phyloP scores from a whole-genome alignment of 23 tunicate species.

The Trididemnum miniatum region DNA sequence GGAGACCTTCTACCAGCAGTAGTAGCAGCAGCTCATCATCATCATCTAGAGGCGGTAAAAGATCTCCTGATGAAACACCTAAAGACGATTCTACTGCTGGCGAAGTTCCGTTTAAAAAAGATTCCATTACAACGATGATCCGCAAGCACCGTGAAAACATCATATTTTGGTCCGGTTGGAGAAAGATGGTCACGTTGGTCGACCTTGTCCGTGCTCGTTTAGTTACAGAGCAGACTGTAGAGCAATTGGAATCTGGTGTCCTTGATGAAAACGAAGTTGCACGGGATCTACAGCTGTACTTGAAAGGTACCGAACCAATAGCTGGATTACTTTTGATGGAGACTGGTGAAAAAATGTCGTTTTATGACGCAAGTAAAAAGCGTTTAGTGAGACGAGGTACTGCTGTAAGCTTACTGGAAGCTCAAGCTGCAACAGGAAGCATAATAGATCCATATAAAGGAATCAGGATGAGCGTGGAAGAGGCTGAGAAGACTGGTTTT shows the following conservation, averaged over 20 bases:
- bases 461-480: slow-evolving; percentile 65
- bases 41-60: neutral
- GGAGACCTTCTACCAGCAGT: neutral
- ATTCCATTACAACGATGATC: neutral
- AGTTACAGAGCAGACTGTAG: slow-evolving; percentile 59
- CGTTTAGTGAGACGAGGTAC: slow-evolving; percentile 82
- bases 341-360: slow-evolving; percentile 83
- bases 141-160: slow-evolving; percentile 8
- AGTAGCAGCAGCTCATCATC: neutral
- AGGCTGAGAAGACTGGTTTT: slow-evolving; percentile 49
- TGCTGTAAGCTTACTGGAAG: slow-evolving; percentile 77
- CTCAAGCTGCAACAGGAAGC: slow-evolving; percentile 95
- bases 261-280: slow-evolving; percentile 71
- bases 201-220: slow-evolving; percentile 79
- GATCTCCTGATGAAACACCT: neutral
- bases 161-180: slow-evolving; percentile 90
- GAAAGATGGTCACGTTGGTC: slow-evolving; percentile 55
- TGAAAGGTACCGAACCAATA: slow-evolving; percentile 85
- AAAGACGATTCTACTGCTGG: neutral
- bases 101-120: no score
- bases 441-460: slow-evolving; percentile 73
- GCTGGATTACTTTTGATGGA: slow-evolving; percentile 83
- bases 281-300: slow-evolving; percentile 37
- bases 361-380: slow-evolving; percentile 76
- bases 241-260: slow-evolving; percentile 58